These are phyloP conservation scores for Rhea americana DNA, from an alignment of 2,113 vertebrate genomes.

Conservation along the genomic window DNA sequence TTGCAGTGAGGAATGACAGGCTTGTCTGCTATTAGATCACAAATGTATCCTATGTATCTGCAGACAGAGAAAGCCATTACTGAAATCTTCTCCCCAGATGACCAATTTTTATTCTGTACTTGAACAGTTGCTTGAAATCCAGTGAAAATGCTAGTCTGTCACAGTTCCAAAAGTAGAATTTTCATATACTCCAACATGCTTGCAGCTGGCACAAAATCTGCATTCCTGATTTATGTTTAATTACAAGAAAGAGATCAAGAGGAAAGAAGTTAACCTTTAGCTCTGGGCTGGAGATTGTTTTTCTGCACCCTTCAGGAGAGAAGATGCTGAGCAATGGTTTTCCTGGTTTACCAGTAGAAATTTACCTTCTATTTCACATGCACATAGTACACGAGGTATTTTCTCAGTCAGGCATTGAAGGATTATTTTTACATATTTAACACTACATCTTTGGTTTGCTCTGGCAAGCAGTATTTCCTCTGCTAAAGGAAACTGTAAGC, in stretches of 20 bases:
- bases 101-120: not conserved
- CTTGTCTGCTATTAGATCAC: constrained; percentile 95
- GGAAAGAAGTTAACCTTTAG: not conserved
- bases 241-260: not conserved
- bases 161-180: not conserved
- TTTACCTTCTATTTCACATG: not conserved
- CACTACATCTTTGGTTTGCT: not conserved
- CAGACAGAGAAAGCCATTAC: not conserved
- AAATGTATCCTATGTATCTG: constrained; percentile 96
- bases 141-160: accelerated
- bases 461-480: not conserved
- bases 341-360: not conserved
- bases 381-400: not conserved
- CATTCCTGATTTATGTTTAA: not conserved
- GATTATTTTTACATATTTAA: not conserved
- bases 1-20: constrained; percentile 92
- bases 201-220: not conserved
- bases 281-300: not conserved
- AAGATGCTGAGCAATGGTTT: not conserved
- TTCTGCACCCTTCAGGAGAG: not conserved
- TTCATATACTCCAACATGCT: not conserved
- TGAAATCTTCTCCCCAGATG: not conserved
- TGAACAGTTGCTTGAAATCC: not conserved
- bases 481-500: not conserved
- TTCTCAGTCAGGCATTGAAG: not conserved